These are phyloP conservation scores for Lamprotornis superbus DNA, from an alignment of 2,113 vertebrate genomes.

Conservation along the genomic window DNA sequence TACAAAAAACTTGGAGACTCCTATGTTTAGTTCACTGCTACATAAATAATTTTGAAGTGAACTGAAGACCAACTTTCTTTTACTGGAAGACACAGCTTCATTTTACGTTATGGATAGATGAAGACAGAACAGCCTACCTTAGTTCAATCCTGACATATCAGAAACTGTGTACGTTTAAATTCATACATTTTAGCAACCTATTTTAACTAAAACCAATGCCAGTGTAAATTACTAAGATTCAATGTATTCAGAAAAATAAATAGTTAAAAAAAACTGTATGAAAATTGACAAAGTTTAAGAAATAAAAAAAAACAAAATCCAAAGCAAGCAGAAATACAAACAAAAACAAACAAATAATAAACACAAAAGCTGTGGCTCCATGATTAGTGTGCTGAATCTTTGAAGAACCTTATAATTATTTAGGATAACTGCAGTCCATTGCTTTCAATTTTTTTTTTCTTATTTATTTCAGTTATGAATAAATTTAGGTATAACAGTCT, in stretches of 20 bases:
- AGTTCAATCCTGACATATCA: not conserved
- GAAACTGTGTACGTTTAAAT: not conserved
- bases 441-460: not conserved
- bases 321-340: not conserved
- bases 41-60: not conserved
- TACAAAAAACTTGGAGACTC: not conserved
- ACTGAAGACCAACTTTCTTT: not conserved
- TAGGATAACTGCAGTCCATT: not conserved
- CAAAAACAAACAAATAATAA: not conserved
- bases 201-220: not conserved
- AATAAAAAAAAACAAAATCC: not conserved
- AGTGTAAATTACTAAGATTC: not conserved
- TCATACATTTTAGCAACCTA: not conserved
- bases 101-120: not conserved
- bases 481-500: not conserved
- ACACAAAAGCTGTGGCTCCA: not conserved
- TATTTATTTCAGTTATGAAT: not conserved
- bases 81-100: not conserved
- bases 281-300: not conserved
- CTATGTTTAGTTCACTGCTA: not conserved
- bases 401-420: not conserved
- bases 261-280: not conserved
- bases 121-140: not conserved
- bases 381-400: not conserved
- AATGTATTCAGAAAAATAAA: not conserved